Conservation (phyloP, 1,140 invertebrate species). For the Camponotus vicinus region DNA sequence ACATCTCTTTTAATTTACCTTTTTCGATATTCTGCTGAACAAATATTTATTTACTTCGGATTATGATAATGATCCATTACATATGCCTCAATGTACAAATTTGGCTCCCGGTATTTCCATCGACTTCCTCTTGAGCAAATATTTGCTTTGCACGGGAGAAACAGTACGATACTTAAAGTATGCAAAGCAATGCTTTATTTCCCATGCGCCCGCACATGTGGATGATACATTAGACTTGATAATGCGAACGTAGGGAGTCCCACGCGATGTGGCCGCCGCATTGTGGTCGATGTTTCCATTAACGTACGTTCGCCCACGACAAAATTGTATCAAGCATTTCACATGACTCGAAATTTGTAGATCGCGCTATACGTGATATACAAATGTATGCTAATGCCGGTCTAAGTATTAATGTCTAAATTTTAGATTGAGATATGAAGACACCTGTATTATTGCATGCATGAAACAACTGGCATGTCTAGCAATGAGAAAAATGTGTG, state of each 20-base stretch:
- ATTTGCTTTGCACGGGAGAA: conserved; percentile 43
- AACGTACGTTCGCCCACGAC: conserved; percentile 33
- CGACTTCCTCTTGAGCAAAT: conserved; percentile 59
- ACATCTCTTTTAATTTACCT: neutral
- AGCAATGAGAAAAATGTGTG: neutral
- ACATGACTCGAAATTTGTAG: conserved; percentile 9
- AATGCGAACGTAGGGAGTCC: conserved; percentile 20
- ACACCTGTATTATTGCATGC: neutral
- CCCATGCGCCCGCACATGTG: conserved; percentile 37
- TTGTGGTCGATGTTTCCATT: conserved; percentile 43
- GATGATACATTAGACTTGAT: conserved; percentile 62
- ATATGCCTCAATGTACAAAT: conserved; percentile 21
- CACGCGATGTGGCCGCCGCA: neutral
- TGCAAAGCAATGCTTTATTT: conserved; percentile 53
- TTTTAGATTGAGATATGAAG: neutral
- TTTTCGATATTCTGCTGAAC: neutral
- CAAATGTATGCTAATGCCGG: conserved; percentile 34
- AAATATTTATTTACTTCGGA: conserved; percentile 38
- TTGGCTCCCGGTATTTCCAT: conserved; percentile 12
- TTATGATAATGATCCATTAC: conserved; percentile 17
- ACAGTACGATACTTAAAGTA: conserved; percentile 33
- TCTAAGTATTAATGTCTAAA: conserved; percentile 3
- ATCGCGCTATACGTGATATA: neutral
- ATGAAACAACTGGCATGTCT: neutral
- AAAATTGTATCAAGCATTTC: conserved; percentile 33